Conservation (phyloP, 2,888 invertebrate genomes). For the Charanyca ferruginea region DNA sequence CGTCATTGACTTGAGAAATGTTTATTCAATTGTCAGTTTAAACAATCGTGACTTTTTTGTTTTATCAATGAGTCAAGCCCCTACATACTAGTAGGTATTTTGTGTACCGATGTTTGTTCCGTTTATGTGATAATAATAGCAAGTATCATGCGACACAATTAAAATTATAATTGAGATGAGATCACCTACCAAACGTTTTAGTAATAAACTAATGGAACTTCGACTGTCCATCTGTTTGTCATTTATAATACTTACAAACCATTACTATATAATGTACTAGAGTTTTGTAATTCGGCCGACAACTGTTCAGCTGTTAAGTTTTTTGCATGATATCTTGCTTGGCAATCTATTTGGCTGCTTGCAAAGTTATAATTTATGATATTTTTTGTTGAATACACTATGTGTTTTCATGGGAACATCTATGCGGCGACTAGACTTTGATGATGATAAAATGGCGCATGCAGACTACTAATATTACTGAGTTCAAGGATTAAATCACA, state of each 20-base stretch:
- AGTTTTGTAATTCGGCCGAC: slow-evolving; percentile 23
- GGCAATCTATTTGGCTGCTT: slow-evolving; percentile 23
- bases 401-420: slow-evolving; percentile 41
- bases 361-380: slow-evolving; percentile 11
- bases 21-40: neutral
- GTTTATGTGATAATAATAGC: slow-evolving; percentile 32
- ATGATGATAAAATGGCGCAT: neutral
- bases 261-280: slow-evolving; percentile 12
- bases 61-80: too few species aligned
- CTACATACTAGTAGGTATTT: neutral
- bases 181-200: slow-evolving; percentile 37
- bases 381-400: slow-evolving; percentile 20
- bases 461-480: neutral
- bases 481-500: slow-evolving; percentile 31
- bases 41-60: too few species aligned
- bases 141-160: slow-evolving; percentile 25
- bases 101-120: neutral
- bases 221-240: slow-evolving; percentile 46
- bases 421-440: slow-evolving; percentile 31
- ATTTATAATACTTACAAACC: slow-evolving; percentile 34
- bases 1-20: neutral
- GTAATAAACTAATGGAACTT: slow-evolving; percentile 17
- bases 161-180: slow-evolving; percentile 53
- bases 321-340: slow-evolving; percentile 13
- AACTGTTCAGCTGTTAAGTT: slow-evolving; percentile 16